phyloP scores from a whole-genome alignment of 1,140 invertebrate genomes.

The Hydropsyche tenuis region DNA sequence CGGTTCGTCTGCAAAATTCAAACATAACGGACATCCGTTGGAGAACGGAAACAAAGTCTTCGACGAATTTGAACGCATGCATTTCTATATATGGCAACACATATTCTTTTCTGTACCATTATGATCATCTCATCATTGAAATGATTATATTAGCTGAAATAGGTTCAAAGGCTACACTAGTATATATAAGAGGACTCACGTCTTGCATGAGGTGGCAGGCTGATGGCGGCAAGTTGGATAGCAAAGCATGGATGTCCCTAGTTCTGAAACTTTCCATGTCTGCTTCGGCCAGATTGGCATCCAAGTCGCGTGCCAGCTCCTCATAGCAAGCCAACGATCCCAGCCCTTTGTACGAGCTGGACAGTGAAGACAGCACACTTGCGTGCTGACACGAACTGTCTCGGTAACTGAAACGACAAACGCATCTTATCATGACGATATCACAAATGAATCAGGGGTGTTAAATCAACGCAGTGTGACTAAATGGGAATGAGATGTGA shows the following conservation, averaged over 20 bases:
- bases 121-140: neutral
- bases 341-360: conserved; percentile 76
- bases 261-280: conserved; percentile 94
- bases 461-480: too few species aligned
- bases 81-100: neutral
- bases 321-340: conserved; percentile 79
- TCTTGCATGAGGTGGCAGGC: conserved; percentile 49
- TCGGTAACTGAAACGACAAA: conserved; percentile 68
- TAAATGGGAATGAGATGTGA: too few species aligned
- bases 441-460: too few species aligned
- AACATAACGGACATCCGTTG: conserved; percentile 47
- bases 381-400: conserved; percentile 79
- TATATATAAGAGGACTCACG: conserved; percentile 37
- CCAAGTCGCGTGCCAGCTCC: conserved; percentile 84
- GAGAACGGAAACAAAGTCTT: conserved; percentile 3
- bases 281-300: conserved; percentile 91
- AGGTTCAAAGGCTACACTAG: too few species aligned
- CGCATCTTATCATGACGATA: neutral
- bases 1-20: conserved; percentile 69
- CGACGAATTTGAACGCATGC: neutral
- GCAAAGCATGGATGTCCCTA: conserved; percentile 87
- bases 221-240: conserved; percentile 75
- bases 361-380: conserved; percentile 80
- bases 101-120: neutral
- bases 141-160: neutral